phyloP scores from a whole-genome alignment of 2,113 vertebrate genomes.

The Leucoraja erinaceus region DNA sequence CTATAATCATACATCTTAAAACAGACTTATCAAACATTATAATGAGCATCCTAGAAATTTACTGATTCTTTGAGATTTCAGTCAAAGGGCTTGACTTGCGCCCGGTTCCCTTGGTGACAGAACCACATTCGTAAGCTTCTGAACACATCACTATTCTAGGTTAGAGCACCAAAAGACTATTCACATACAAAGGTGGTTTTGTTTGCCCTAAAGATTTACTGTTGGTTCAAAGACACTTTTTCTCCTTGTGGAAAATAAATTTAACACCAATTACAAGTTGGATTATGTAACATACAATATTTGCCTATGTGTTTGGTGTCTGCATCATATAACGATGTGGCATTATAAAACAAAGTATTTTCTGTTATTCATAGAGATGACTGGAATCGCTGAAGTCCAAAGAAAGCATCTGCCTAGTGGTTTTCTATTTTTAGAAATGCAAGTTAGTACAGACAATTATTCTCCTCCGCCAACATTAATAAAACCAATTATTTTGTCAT shows the following conservation, averaged over 20 bases:
- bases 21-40: neutral
- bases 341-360: neutral
- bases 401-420: neutral
- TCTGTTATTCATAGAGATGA: neutral
- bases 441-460: neutral
- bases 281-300: neutral
- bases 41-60: neutral
- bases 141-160: neutral
- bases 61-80: slow-evolving; percentile 25
- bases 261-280: neutral
- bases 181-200: neutral
- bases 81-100: neutral
- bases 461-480: too few species aligned
- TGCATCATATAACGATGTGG: neutral
- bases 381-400: neutral
- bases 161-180: neutral
- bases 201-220: neutral
- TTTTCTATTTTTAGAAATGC: neutral
- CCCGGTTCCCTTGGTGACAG: neutral
- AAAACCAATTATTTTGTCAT: neutral
- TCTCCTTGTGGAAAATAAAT: neutral
- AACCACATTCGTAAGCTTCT: neutral
- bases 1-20: neutral
- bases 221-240: neutral
- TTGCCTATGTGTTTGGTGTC: neutral